Percentiles rank a stretch among this genome's conserved stretches.
These are phyloP conservation scores for Notechis scutatus DNA, from an alignment of 2,113 vertebrate species.

Conservation along the genomic window DNA sequence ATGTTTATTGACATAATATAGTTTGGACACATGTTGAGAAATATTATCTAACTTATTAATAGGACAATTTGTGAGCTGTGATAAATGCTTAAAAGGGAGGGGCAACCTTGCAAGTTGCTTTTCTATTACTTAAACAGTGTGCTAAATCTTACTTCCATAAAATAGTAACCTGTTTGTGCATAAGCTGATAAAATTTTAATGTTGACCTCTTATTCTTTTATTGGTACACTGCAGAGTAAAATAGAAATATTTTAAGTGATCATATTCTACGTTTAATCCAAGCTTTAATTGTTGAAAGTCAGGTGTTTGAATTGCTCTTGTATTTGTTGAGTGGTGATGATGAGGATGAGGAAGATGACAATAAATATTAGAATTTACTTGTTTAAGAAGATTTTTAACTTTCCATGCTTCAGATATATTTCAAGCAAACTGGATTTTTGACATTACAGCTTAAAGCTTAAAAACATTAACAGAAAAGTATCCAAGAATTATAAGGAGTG, in stretches of 20 bases:
- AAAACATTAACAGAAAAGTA: background rate
- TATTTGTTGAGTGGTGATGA: background rate
- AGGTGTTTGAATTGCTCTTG: slow-evolving; percentile 35
- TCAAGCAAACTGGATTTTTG: background rate
- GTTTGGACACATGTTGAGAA: slow-evolving; percentile 57
- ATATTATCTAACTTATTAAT: slow-evolving; percentile 64
- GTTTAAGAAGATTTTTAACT: background rate
- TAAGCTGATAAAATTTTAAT: slow-evolving; percentile 53
- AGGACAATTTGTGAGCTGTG: slow-evolving; percentile 54
- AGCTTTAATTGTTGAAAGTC: slow-evolving; percentile 34
- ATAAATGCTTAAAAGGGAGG: slow-evolving; percentile 53
- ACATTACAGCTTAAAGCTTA: background rate
- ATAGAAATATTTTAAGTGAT: slow-evolving; percentile 23
- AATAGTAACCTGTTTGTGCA: slow-evolving; percentile 43
- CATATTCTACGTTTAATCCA: slow-evolving; percentile 37
- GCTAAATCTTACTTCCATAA: slow-evolving; percentile 55
- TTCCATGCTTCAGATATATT: slow-evolving; percentile 15
- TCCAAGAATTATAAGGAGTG: background rate
- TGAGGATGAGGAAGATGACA: background rate
- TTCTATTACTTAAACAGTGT: slow-evolving; percentile 52
- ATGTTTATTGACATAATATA: slow-evolving; percentile 66
- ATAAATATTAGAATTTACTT: background rate
- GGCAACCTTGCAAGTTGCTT: slow-evolving; percentile 37
- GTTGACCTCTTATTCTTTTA: slow-evolving; percentile 25
- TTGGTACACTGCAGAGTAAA: slow-evolving; percentile 42